Percentiles rank a stretch among this genome's conserved stretches.
These are phyloP conservation scores for Apogon talboti DNA, from an alignment of 2,797 vertebrate species.

Conservation along the genomic window DNA sequence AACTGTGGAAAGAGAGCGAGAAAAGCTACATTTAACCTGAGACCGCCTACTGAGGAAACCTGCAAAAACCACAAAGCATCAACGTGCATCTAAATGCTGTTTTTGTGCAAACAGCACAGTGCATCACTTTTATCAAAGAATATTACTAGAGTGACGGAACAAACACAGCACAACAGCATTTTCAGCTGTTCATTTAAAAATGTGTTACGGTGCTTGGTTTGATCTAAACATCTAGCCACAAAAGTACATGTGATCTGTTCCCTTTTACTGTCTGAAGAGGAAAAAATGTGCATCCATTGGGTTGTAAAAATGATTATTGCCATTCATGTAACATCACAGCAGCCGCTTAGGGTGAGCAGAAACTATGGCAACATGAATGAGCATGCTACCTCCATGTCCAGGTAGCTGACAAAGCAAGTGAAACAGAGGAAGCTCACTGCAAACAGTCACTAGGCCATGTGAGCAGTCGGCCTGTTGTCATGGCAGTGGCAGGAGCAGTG, in stretches of 20 bases:
- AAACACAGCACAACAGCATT: constrained; percentile 4
- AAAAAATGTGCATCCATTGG: not conserved
- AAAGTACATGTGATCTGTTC: too few relatives aligned
- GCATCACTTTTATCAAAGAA: constrained; percentile 29
- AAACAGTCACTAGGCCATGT: constrained; percentile 75
- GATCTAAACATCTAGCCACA: not conserved
- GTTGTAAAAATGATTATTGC: constrained; percentile 12
- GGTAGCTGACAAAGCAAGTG: constrained; percentile 51
- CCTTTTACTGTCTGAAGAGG: not conserved
- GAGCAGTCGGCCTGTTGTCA: constrained; percentile 75
- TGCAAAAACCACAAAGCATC: constrained; percentile 87
- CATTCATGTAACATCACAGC: constrained; percentile 22
- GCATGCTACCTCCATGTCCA: constrained; percentile 38
- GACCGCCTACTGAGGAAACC: constrained; percentile 81
- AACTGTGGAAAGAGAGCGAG: constrained; percentile 8
- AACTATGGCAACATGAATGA: constrained; percentile 67
- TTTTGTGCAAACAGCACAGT: constrained; percentile 42
- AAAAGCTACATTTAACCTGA: constrained; percentile 48
- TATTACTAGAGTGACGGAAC: not conserved
- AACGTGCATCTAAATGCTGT: constrained; percentile 70
- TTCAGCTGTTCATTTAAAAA: constrained; percentile 6
- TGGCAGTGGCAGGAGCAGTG: constrained; percentile 76
- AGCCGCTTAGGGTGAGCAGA: constrained; percentile 50
- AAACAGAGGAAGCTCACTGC: constrained; percentile 66
- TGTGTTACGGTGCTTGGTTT: not conserved